Conservation (phyloP, 2,113 vertebrate genomes). For the Sylvilagus bachmani region DNA sequence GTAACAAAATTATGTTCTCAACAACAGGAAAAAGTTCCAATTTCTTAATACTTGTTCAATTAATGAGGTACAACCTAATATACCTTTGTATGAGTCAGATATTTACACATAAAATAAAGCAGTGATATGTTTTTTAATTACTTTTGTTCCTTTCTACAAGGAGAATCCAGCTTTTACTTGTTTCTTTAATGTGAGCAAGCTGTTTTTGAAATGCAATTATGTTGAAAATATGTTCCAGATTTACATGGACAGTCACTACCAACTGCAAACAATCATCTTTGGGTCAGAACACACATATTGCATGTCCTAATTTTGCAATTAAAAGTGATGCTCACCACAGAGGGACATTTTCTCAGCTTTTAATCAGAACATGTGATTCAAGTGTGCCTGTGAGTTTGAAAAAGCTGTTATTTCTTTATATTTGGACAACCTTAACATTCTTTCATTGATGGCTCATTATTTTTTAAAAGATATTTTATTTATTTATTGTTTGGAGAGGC, state of each 20-base stretch:
- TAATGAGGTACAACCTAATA: not conserved
- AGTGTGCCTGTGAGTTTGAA: not conserved
- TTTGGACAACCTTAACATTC: not conserved
- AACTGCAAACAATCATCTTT: not conserved
- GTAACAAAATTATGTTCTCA: not conserved
- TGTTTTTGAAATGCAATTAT: conserved; percentile 43
- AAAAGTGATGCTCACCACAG: not conserved
- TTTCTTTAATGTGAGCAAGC: conserved; percentile 27
- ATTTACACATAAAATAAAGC: conserved; percentile 37
- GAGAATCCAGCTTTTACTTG: conserved; percentile 28
- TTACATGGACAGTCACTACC: not conserved
- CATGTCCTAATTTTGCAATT: not conserved
- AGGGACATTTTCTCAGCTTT: not conserved
- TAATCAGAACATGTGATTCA: not conserved
- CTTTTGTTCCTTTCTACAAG: not conserved
- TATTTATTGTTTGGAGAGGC: too few relatives aligned
- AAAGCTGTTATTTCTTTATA: not conserved
- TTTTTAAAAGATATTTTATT: too few relatives aligned
- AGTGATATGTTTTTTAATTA: conserved; percentile 1
- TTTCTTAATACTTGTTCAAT: not conserved
- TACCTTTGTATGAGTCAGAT: conserved; percentile 39
- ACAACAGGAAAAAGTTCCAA: not conserved
- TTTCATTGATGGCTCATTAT: not conserved
- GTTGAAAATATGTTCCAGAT: conserved; percentile 34
- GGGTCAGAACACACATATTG: not conserved